Evolutionary conservation across 2,113 vertebrate genomes (phyloP).

Genomic region (Cavia aperea): DNA sequence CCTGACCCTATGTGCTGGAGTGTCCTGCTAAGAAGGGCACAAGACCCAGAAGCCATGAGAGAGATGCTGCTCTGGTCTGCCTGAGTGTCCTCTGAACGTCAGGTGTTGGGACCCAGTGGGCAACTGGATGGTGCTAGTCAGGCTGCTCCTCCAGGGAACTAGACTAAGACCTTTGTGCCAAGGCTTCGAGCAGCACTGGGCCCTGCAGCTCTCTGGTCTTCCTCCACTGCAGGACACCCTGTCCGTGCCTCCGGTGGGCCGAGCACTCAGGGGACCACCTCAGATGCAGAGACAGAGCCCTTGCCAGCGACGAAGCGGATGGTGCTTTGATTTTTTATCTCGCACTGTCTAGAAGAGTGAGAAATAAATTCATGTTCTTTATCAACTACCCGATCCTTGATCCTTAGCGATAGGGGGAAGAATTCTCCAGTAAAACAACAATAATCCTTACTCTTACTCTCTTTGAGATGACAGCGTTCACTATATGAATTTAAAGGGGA

Average conservation of each 20-base stretch:
- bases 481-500: not conserved
- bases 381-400: not conserved
- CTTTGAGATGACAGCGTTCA: not conserved
- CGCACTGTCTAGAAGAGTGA: not conserved
- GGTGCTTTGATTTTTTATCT: not conserved
- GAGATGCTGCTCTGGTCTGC: not conserved
- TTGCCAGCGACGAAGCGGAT: accelerated
- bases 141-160: not conserved
- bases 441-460: accelerated
- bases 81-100: not conserved
- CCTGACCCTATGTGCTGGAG: not conserved
- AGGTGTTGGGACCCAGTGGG: too few relatives aligned
- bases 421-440: not conserved
- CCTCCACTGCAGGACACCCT: accelerated
- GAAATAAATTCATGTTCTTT: not conserved
- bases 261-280: not conserved
- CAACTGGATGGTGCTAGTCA: accelerated
- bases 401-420: not conserved
- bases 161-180: not conserved
- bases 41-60: too few relatives aligned
- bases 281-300: accelerated
- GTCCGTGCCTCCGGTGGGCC: accelerated
- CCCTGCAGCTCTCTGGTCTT: not conserved
- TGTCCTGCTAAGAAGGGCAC: not conserved
- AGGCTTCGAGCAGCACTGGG: not conserved